Evolutionary conservation across 2,113 vertebrate genomes (phyloP).

Genomic region (Guaruba guarouba): DNA sequence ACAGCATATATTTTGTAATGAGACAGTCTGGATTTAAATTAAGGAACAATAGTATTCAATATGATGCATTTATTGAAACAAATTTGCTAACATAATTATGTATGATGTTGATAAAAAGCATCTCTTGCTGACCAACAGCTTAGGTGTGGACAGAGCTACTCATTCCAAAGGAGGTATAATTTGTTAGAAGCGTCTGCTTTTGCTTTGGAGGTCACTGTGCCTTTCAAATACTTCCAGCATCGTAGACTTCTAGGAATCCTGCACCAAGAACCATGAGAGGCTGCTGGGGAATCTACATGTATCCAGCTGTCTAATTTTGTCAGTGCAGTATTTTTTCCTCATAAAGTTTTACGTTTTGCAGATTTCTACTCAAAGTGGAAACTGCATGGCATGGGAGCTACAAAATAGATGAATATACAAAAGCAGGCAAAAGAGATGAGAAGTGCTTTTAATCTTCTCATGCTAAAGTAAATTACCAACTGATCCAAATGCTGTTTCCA

Average conservation of each 20-base stretch:
- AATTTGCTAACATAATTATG: neutral
- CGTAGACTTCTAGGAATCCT: neutral
- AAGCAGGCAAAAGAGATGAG: neutral
- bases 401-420: neutral
- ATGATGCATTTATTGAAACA: neutral
- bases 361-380: neutral
- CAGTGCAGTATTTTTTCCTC: neutral
- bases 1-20: neutral
- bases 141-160: neutral
- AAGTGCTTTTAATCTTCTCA: neutral
- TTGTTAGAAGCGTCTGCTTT: neutral
- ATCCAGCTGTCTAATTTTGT: neutral
- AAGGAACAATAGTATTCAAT: neutral
- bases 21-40: neutral
- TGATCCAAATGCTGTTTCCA: neutral
- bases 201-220: neutral
- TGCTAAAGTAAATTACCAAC: neutral
- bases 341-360: neutral
- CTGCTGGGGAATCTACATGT: neutral
- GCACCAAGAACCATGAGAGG: neutral
- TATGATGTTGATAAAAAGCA: neutral
- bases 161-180: rapidly evolving
- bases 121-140: neutral
- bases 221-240: neutral
- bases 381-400: neutral